Conservation (phyloP, 1,140 invertebrate species). For the Calliopsis andreniformis region DNA sequence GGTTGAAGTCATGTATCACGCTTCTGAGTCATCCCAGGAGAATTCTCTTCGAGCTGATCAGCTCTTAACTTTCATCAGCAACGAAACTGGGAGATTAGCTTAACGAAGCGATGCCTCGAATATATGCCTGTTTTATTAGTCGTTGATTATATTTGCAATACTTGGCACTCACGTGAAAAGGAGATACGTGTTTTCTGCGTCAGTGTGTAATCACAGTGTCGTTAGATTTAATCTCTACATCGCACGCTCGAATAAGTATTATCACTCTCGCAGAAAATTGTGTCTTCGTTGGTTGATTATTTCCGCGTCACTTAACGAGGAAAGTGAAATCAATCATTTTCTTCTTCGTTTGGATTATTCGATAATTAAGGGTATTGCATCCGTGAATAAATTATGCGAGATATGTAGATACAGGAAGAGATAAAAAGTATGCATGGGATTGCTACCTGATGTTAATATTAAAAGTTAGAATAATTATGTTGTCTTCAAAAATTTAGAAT, state of each 20-base stretch:
- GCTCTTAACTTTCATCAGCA: neutral
- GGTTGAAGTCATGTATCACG: neutral
- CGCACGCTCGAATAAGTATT: neutral
- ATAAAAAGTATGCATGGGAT: too few species aligned
- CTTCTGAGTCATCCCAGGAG: conserved; percentile 10
- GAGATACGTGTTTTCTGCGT: neutral
- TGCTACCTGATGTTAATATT: too few species aligned
- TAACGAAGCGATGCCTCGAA: neutral
- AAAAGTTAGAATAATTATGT: too few species aligned
- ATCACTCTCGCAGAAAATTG: conserved; percentile 3
- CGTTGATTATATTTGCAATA: neutral
- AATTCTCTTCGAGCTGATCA: neutral
- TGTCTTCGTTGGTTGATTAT: neutral
- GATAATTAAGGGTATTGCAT: neutral
- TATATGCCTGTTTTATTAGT: neutral
- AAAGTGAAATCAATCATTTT: conserved; percentile 31
- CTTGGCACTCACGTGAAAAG: neutral
- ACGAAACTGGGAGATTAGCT: neutral
- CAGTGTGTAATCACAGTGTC: neutral
- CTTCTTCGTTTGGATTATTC: neutral
- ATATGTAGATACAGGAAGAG: neutral
- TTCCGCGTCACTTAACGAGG: neutral
- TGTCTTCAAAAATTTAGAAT: too few species aligned
- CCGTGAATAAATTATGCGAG: neutral
- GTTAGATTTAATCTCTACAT: neutral